phyloP scores from a whole-genome alignment of 2,113 vertebrate genomes.

The Chrysochloris asiatica region DNA sequence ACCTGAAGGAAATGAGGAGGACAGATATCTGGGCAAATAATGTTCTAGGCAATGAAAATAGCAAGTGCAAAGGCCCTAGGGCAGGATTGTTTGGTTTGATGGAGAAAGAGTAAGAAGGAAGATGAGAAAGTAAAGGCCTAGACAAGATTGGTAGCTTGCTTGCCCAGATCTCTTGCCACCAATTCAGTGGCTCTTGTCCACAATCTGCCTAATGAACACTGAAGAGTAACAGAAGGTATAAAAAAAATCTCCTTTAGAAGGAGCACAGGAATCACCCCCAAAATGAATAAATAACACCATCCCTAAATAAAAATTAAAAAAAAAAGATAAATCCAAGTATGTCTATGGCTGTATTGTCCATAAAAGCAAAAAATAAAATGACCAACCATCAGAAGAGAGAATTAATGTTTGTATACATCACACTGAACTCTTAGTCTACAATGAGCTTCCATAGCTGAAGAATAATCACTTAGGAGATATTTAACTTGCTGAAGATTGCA shows the following conservation, averaged over 20 bases:
- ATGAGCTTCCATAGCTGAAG: not conserved
- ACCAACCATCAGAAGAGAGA: not conserved
- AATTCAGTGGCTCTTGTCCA: not conserved
- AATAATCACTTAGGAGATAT: not conserved
- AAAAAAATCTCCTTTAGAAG: not conserved
- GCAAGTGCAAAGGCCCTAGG: not conserved
- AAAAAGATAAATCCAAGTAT: not conserved
- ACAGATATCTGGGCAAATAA: not conserved
- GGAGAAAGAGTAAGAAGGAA: not conserved
- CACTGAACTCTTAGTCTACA: not conserved
- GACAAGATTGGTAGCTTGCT: not conserved
- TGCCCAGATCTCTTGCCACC: not conserved
- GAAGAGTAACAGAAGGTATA: not conserved
- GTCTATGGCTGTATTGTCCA: not conserved
- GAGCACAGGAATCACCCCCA: not conserved
- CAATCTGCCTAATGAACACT: not conserved
- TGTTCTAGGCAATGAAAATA: not conserved
- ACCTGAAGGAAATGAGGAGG: not conserved
- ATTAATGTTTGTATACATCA: not conserved
- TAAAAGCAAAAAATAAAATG: conserved; percentile 6
- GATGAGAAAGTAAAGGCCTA: not conserved
- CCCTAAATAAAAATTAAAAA: not conserved
- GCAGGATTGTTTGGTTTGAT: not conserved
- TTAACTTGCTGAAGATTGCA: not conserved
- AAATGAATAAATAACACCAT: not conserved